Evolutionary conservation across 2,113 vertebrate species (phyloP).

Genomic region (Gnathonemus longibarbis): DNA sequence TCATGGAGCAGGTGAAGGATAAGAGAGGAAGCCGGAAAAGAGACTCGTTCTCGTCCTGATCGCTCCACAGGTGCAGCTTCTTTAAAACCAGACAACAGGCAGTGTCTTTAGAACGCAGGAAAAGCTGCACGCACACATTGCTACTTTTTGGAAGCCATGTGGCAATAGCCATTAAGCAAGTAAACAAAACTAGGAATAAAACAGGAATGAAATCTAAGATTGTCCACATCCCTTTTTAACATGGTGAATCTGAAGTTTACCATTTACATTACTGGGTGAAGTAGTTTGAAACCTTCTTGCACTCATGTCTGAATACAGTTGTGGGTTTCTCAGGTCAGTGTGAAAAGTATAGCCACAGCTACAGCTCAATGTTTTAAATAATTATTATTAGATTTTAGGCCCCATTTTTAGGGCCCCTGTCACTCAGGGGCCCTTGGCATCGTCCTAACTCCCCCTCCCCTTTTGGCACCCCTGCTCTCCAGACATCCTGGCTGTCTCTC

Average conservation of each 20-base stretch:
- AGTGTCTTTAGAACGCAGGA: neutral
- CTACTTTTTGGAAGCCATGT: neutral
- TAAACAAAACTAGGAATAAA: neutral
- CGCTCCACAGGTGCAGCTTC: neutral
- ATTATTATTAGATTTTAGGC: neutral
- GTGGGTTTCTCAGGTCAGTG: neutral
- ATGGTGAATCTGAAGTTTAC: neutral
- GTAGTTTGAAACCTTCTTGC: neutral
- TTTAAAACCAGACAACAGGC: neutral
- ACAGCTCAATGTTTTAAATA: neutral
- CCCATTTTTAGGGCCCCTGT: too few species aligned
- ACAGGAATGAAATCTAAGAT: neutral
- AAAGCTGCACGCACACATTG: neutral
- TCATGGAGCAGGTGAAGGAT: neutral
- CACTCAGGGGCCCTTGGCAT: too few species aligned
- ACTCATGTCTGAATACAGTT: neutral
- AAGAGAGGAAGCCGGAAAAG: neutral
- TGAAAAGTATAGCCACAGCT: neutral
- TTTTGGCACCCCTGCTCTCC: neutral
- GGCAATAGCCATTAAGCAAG: neutral
- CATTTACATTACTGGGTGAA: neutral
- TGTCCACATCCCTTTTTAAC: neutral
- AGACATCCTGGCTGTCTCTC: neutral
- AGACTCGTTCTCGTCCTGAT: neutral
- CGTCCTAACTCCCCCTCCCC: too few species aligned